Evolutionary conservation across 2,888 invertebrate species (phyloP), one percentile per base, ranked within the genome.

Genomic region (Anthophora plumipes): DNA sequence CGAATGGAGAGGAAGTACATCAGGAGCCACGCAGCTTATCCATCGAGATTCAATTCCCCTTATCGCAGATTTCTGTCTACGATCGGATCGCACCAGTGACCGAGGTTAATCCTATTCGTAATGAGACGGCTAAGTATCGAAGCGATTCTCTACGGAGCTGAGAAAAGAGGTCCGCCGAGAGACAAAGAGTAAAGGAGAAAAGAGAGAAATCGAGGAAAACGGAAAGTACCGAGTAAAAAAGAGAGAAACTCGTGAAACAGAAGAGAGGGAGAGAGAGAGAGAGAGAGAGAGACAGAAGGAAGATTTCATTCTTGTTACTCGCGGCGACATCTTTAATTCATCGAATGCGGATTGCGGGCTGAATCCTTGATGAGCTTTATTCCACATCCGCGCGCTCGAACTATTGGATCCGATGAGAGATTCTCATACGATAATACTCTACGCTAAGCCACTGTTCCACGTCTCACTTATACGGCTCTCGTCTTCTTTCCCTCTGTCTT

Each of bases 301-400:
- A 86, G 88, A 90, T 90, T 91, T 89, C 91, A 91, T 92, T 93
- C 92, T 92, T 92, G 92, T 92, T 93, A 92, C 92, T 91, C 88
- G 87, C 85, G 89, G 89, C 87, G 92, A 93, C 91, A 93, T 93
- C 93, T 93, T 93, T 93, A 93, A 93, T 93, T 93, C 93, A 93
- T 92, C 91, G 92, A 92, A 92, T 92, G 91, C 92, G 92, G 92
- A 92, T 93, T 92, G 92, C 90, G 91, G 92, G 87, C 89, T 93
- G 93, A 92, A 93, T 93, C 90, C 90, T 88, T 91, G 91, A 93
- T 92, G 92, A 93, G 92, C 91, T 92, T 92, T 92, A 93, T 92
- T 92, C 92, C 93, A 92, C 92, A 91, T 93, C 92, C 91, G 90
- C 90, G 91, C 91, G 90, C 90, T 89, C 89, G 87, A 93, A 91